Conservation (phyloP, 2,113 vertebrate genomes). For the Aegotheles bennettii region DNA sequence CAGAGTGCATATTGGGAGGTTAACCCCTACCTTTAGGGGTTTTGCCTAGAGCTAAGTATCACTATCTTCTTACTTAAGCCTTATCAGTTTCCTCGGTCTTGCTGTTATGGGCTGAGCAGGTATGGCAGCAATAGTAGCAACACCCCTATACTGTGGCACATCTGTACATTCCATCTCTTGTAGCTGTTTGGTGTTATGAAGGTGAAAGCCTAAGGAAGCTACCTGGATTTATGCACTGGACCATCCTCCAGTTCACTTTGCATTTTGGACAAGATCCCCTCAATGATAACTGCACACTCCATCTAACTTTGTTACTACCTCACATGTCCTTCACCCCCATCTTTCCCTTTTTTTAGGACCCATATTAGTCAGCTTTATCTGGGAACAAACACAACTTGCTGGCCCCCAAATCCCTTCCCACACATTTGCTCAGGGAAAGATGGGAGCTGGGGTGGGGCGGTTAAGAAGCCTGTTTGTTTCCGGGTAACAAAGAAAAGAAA, state of each 20-base stretch:
- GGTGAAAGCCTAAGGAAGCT: neutral
- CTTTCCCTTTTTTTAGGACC: neutral
- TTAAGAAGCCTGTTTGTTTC: neutral
- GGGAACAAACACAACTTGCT: neutral
- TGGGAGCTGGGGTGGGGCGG: neutral
- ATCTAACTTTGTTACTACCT: neutral
- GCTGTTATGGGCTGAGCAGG: neutral
- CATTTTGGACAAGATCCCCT: neutral
- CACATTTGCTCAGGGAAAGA: neutral
- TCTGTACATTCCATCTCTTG: neutral
- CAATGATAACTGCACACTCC: neutral
- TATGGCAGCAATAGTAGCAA: neutral
- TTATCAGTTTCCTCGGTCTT: neutral
- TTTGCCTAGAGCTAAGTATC: neutral
- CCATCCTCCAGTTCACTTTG: neutral
- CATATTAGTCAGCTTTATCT: neutral
- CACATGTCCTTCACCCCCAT: neutral
- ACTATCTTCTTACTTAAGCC: neutral
- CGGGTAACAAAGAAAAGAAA: neutral
- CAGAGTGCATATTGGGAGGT: neutral
- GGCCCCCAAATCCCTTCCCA: neutral
- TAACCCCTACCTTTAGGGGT: neutral
- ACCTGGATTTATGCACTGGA: neutral
- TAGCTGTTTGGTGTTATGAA: neutral
- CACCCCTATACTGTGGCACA: neutral